Evolutionary conservation across 2,797 vertebrate species (phyloP).

Genomic region (Ispidina lecontei): DNA sequence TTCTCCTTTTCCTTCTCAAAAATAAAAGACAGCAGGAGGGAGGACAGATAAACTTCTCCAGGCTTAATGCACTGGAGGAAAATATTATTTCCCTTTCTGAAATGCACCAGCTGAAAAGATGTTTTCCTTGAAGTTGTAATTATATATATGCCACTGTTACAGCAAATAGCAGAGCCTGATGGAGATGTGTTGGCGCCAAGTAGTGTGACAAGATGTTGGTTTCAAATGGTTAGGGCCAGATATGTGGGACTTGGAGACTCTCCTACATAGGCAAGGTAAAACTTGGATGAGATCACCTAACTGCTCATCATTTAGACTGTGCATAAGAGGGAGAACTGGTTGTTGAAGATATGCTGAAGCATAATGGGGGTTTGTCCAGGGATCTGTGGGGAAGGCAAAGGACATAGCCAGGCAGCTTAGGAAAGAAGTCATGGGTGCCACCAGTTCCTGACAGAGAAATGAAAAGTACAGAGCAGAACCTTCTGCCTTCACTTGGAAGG

Average conservation of each 20-base stretch:
- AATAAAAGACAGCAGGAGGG: not conserved
- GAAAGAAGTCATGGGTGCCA: not conserved
- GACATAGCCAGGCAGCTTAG: not conserved
- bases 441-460: not conserved
- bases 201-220: not conserved
- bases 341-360: not conserved
- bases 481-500: not conserved
- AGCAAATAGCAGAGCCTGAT: not conserved
- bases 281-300: not conserved
- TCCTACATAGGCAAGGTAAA: not conserved
- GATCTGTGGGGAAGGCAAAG: not conserved
- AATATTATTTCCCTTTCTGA: not conserved
- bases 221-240: not conserved
- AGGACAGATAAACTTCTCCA: conserved; percentile 1
- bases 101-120: conserved; percentile 9
- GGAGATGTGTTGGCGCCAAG: conserved; percentile 13
- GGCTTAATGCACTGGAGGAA: not conserved
- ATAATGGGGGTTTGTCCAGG: not conserved
- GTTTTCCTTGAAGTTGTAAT: conserved; percentile 13
- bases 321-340: fast-evolving
- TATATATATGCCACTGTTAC: not conserved
- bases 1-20: not conserved
- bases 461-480: not conserved
- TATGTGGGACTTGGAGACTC: not conserved
- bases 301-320: too few relatives aligned